Percentiles rank a stretch among this genome's conserved stretches.
Conservation (phyloP, 2,888 invertebrate genomes). For the Drosophila nigricruria region DNA sequence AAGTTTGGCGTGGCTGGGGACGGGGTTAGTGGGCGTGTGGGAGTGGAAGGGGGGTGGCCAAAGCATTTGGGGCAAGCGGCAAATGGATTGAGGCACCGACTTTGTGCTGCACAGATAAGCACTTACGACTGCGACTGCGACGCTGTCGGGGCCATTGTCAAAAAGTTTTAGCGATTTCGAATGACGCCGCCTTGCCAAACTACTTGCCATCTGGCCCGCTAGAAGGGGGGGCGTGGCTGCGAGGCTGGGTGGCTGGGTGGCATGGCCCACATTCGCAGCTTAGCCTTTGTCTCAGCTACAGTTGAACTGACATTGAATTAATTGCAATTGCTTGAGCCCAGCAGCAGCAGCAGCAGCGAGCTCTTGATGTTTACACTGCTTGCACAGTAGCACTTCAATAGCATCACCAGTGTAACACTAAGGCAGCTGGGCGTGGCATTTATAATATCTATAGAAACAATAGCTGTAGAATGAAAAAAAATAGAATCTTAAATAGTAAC, state of each 20-base stretch:
- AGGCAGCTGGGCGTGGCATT: conserved; percentile 14
- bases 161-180: conserved; percentile 68
- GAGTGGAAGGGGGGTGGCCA: not conserved
- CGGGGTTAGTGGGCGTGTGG: not conserved
- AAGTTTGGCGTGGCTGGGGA: not conserved
- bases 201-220: conserved; percentile 53
- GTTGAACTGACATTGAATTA: conserved; percentile 68
- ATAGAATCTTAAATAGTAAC: not conserved
- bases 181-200: conserved; percentile 55
- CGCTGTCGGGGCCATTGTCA: conserved; percentile 56
- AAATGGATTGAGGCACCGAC: conserved; percentile 64
- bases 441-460: not conserved
- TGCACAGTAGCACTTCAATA: conserved; percentile 23
- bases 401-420: not conserved
- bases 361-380: conserved; percentile 35
- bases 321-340: conserved; percentile 55
- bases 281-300: conserved; percentile 64
- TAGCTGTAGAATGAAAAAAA: not conserved
- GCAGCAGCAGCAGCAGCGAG: conserved; percentile 8
- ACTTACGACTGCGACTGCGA: conserved; percentile 43
- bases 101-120: conserved; percentile 63
- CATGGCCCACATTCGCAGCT: conserved; percentile 33
- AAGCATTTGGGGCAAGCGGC: conserved; percentile 21
- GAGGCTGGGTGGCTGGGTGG: not conserved
- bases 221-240: not conserved